Conservation (phyloP, 1,140 invertebrate species). For the Triops longicaudatus region DNA sequence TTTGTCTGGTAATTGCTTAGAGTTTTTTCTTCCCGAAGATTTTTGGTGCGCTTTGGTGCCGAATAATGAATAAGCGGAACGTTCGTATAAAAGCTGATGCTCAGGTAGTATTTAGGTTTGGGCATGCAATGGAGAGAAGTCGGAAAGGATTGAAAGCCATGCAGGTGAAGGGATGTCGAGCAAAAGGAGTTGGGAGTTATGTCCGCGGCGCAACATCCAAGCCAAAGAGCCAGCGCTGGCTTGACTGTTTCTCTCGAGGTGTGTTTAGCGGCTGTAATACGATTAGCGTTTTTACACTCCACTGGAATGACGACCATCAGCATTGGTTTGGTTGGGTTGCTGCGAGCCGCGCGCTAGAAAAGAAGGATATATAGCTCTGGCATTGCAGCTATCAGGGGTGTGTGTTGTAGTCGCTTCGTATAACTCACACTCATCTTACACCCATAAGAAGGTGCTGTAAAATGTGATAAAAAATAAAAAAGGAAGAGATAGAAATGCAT, state of each 20-base stretch:
- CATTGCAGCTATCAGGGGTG: slow-evolving; percentile 5
- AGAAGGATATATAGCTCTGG: not conserved
- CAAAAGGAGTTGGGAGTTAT: not conserved
- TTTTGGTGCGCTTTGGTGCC: not conserved
- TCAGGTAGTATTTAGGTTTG: not conserved
- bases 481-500: not conserved
- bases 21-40: not conserved
- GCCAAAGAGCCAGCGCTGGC: not conserved
- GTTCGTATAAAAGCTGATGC: not conserved
- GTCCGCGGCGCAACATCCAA: not conserved
- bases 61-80: slow-evolving; percentile 4
- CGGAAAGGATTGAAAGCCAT: not conserved
- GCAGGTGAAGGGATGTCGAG: not conserved
- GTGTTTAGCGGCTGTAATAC: slow-evolving; percentile 14
- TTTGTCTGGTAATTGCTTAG: not conserved
- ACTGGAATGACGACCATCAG: slow-evolving; percentile 14
- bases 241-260: slow-evolving; percentile 7
- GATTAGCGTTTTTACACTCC: slow-evolving; percentile 12
- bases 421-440: slow-evolving; percentile 15
- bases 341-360: not conserved
- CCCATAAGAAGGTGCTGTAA: slow-evolving; percentile 8
- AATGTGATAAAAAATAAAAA: not conserved
- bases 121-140: not conserved
- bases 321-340: not conserved
- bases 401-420: slow-evolving; percentile 11